Conservation (phyloP, 2,797 vertebrate genomes). For the Labroides dimidiatus region DNA sequence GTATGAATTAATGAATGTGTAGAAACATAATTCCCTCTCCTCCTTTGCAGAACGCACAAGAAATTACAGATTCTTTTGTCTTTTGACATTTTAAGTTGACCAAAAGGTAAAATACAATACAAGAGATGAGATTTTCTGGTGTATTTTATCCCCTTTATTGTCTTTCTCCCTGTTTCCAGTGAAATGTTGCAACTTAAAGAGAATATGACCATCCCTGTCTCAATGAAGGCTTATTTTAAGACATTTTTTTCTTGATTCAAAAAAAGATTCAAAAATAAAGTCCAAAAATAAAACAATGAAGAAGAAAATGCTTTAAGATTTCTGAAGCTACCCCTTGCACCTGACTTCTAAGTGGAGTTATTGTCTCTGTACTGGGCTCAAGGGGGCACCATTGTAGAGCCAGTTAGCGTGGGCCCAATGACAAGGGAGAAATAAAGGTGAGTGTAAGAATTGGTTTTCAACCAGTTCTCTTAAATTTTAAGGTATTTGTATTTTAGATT, state of each 20-base stretch:
- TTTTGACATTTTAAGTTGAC: no score
- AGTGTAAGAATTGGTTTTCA: neutral
- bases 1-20: constrained; percentile 9
- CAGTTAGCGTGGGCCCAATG: neutral
- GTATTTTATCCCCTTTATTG: no score
- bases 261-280: no score
- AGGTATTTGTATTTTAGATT: neutral
- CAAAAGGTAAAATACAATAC: no score
- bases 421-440: constrained; percentile 1
- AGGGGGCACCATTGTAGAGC: constrained; percentile 72
- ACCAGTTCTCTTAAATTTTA: neutral
- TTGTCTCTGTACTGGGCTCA: constrained; percentile 47
- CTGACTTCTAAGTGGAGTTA: constrained; percentile 8
- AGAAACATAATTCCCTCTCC: neutral
- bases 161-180: no score
- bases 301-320: neutral
- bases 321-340: neutral
- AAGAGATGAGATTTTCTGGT: no score
- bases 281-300: no score
- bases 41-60: neutral
- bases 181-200: no score
- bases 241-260: no score
- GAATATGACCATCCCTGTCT: no score
- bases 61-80: no score
- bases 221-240: no score